These are phyloP conservation scores for Acholoe squamosa DNA, from an alignment of 2,888 invertebrate genomes.

Conservation along the genomic window DNA sequence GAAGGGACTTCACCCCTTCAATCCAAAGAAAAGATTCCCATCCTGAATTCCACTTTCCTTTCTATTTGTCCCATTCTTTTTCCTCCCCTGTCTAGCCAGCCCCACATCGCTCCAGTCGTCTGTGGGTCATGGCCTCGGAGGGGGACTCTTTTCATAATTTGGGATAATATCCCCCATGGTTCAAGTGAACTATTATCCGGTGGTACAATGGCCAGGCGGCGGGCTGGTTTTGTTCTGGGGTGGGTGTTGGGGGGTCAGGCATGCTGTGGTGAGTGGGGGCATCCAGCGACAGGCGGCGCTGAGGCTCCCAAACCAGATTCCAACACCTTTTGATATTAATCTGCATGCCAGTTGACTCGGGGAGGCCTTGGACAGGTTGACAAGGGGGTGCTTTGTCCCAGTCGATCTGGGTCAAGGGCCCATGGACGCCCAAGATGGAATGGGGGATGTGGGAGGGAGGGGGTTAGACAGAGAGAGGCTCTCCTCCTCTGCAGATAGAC, in stretches of 20 bases:
- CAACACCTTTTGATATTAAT: constrained; percentile 62
- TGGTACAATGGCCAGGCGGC: not conserved
- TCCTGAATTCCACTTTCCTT: not conserved
- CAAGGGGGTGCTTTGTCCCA: constrained; percentile 21
- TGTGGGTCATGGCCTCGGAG: constrained; percentile 3
- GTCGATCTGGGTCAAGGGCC: constrained; percentile 54
- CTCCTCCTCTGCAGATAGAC: not conserved
- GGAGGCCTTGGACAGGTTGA: constrained; percentile 26
- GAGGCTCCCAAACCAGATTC: constrained; percentile 11
- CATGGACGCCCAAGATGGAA: constrained; percentile 22
- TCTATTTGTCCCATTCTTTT: not conserved
- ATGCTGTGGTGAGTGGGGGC: constrained; percentile 8
- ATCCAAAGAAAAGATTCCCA: constrained; percentile 22
- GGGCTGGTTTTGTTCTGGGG: not conserved
- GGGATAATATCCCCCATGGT: constrained; percentile 58
- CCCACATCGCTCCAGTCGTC: not conserved
- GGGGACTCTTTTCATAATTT: constrained; percentile 57
- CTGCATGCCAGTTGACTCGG: constrained; percentile 43
- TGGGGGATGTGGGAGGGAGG: not conserved
- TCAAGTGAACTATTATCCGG: constrained; percentile 46
- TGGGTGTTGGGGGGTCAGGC: not conserved
- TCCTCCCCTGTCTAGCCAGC: not conserved
- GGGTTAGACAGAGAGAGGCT: too few relatives aligned
- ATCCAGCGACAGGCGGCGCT: not conserved
- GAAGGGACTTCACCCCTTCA: constrained; percentile 5